A percentile compares a stretch with the other conserved stretches of the same genome.
phyloP scores from a whole-genome alignment of 2,797 vertebrate species.

The Paramormyrops hopkinsi region DNA sequence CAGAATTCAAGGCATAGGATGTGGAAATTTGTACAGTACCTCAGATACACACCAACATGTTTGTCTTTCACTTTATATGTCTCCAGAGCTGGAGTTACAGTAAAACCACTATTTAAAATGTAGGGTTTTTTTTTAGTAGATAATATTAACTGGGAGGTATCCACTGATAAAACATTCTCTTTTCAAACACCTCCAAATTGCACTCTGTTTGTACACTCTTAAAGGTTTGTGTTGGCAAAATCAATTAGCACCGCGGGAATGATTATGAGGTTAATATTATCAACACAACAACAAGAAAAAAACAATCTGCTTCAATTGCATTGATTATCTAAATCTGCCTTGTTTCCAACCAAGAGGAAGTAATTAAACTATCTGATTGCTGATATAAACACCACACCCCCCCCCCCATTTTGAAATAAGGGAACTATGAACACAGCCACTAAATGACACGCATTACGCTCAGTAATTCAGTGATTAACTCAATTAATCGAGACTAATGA shows the following conservation, averaged over 20 bases:
- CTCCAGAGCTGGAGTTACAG: not conserved
- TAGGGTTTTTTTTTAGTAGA: not conserved
- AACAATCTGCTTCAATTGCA: not conserved
- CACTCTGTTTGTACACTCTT: not conserved
- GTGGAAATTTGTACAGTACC: not conserved
- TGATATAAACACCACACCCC: not conserved
- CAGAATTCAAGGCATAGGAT: not conserved
- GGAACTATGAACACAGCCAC: not conserved
- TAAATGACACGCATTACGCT: not conserved
- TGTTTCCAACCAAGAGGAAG: not conserved
- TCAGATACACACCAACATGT: not conserved
- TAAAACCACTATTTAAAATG: not conserved
- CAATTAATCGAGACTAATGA: constrained; percentile 17
- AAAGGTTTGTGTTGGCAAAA: not conserved
- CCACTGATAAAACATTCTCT: not conserved
- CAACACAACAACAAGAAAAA: not conserved
- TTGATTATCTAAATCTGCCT: constrained; percentile 12
- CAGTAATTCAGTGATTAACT: constrained; percentile 8
- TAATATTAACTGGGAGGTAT: not conserved
- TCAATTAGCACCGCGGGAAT: constrained; percentile 4
- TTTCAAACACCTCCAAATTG: not conserved
- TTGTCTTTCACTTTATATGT: not conserved
- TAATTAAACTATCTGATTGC: constrained; percentile 10
- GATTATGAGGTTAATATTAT: constrained; percentile 8
- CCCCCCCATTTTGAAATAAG: not conserved